Base-by-base conservation (phyloP, 2,113 vertebrate species). In the Microtus pennsylvanicus region DNA sequence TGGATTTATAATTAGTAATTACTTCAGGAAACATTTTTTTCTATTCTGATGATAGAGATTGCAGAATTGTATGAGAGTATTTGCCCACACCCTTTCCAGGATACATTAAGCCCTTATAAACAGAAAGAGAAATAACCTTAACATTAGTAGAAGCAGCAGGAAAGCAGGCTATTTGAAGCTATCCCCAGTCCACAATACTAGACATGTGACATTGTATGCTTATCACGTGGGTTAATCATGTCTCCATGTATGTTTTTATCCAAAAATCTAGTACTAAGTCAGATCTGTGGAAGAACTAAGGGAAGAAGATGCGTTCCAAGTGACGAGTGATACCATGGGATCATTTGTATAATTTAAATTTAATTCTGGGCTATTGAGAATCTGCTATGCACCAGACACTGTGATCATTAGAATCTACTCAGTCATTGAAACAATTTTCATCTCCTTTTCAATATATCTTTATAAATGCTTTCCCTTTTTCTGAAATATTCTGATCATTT, bases 1-100 rank as follows among this genome's bases (percentile, higher is more conserved):
- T 90, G 91, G 91, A 33, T 91, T 97, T 90, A 96, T 96, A 98
- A 97, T 96, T 96, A 97, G 75, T 93, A 97, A 94, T 96, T 97
- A 96, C 80, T 89, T 80, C 80, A 93, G 33, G 81, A 97, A 94
- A 95, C 50, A 92, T 96, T 97, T 89, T 97, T 95, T 96, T 97
- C 58, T 33, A 89, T 96, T 92, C 87, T 95, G 89, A 95, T 70
- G 94, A 96, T 50, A 94, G 89, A 92, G 74, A 89, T 85, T 83
- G 52, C 45, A 92, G 93, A 96, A 94, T 90, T 97, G 67, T 45
- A 96, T 42, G 38, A 86, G 55, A 93, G 35, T 82, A 89, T 95
- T 95, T 94, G 67, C 87, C 67, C 61, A 93, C n/a, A 95, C 63
- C 70, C 50, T 96, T 97, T 87, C 65, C 30, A 89, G 80, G 76